Base-by-base conservation (phyloP, 2,888 invertebrate genomes). In the Euproctis similis region DNA sequence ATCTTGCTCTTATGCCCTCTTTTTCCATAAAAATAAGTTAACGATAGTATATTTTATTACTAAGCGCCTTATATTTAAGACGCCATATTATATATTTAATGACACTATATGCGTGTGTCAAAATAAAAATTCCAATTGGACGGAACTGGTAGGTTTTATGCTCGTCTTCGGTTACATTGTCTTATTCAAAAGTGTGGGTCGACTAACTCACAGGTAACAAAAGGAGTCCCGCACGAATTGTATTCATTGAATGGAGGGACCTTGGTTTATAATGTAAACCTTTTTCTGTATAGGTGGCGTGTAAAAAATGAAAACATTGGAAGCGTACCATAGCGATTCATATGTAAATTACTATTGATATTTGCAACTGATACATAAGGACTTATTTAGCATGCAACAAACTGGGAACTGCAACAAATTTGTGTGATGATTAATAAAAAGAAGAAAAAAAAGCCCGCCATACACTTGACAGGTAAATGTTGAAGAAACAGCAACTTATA, bases 241-340 rank as follows among this genome's bases (percentile, higher is more conserved):
- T n/a, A n/a, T n/a, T n/a, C n/a, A n/a, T n/a, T n/a, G 7, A 17
- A 17, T 17, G 17, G 7, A 8, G 6, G 17, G 17, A 17, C 17
- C 53, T 52, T 48, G 52, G 52, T 53, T 59, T 65, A 57, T 57
- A 66, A 65, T 58, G 59, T 51, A 53, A 26, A 54, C 48, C 47
- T 45, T 46, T 40, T n/a, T 51, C 50, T 49, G 53, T 45, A 55
- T 48, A 31, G 56, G 46, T 50, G 60, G 58, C 59, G 51, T 46
- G 60, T 56, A 60, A 64, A 75, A 68, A 72, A 77, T 71, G 62
- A 67, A 74, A 72, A 69, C 66, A 70, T 66, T 66, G 65, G 55
- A 65, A 65, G 59, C 66, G 57, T 66, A 55, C 63, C 63, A n/a
- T n/a, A n/a, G n/a, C n/a, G 62, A 69, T 76, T 75, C 73, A 68